phyloP scores from a whole-genome alignment of 1,140 invertebrate genomes.

The Lasaia peninsularis region DNA sequence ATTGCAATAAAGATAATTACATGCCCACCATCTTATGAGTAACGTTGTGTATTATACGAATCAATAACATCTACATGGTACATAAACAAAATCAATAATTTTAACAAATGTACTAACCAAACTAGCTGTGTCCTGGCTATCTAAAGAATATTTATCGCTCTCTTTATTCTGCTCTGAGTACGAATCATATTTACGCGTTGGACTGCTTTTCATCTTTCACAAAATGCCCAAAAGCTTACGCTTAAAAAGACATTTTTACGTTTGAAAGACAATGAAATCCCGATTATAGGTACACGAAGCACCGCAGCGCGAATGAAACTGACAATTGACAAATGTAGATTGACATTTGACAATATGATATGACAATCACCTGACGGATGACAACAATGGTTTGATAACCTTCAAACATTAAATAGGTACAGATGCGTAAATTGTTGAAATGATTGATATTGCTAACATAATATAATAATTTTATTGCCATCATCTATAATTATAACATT shows the following conservation, averaged over 20 bases:
- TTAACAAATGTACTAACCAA: constrained; percentile 63
- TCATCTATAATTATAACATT: no score
- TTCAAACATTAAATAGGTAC: no score
- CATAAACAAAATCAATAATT: constrained; percentile 76
- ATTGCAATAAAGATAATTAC: constrained; percentile 4
- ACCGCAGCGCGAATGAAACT: constrained; percentile 20
- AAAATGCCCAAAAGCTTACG: constrained; percentile 49
- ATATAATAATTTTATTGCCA: no score
- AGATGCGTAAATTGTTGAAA: no score
- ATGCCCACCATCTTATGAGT: constrained; percentile 27
- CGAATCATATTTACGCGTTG: constrained; percentile 73
- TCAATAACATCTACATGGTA: constrained; percentile 63
- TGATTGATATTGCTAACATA: no score
- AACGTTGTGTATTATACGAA: constrained; percentile 36
- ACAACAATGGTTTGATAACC: background rate
- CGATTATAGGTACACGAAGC: constrained; percentile 44
- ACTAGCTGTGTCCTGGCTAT: constrained; percentile 75
- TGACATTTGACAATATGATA: constrained; percentile 23
- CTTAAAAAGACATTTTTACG: constrained; percentile 61
- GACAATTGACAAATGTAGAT: background rate
- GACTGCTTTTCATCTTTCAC: constrained; percentile 75
- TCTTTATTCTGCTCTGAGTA: constrained; percentile 69
- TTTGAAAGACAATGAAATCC: constrained; percentile 49
- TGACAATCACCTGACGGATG: background rate
- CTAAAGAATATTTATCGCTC: constrained; percentile 70